Base-by-base conservation (phyloP, 2,113 vertebrate genomes). In the Percopsis transmontana region DNA sequence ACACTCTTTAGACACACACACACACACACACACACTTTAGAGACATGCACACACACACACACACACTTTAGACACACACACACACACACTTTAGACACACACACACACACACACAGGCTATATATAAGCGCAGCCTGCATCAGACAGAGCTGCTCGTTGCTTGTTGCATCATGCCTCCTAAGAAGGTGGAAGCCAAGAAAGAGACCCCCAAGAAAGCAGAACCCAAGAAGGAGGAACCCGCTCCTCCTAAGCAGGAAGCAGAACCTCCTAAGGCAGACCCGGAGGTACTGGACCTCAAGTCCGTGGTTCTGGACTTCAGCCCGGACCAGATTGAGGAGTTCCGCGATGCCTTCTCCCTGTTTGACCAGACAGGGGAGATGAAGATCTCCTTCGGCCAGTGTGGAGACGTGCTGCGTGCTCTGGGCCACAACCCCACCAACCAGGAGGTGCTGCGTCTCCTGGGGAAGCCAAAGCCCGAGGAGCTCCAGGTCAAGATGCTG, bases 351-450 rank as follows among this genome's bases (percentile, higher is more conserved):
- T 99, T 99, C 66, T 92, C 95, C 0, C 86, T 99, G 59, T 99
- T 99, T 3, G 96, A 99, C 50, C 91, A 94, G 68, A 98, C 96
- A 0, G 96, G 96, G 1, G 93, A 95, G 79, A 93, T 98, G 97
- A 98, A 98, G 92, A 97, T 99, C 85, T 90, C 85, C 19, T 97
- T 89, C 0, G 87, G 89, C 0, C 97, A 99, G 83, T 98, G 97
- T 0, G 97, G 97, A 0, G 97, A 99, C 0, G 94, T 99, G 21
- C 91, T 99, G 21, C 88, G 97, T 9, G 97, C 97, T 0, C 92
- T 99, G 0, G 97, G 97, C 5, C 96, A 99, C 91, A 99, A 99
- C 85, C 97, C 97, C 15, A 98, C 96, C 87, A 99, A 99, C 0
- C 91, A 93, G 0, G 97, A 99, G 21, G 97, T 99, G 21, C 81